Evolutionary conservation across 2,797 vertebrate species (phyloP).

Genomic region (Nasua narica): DNA sequence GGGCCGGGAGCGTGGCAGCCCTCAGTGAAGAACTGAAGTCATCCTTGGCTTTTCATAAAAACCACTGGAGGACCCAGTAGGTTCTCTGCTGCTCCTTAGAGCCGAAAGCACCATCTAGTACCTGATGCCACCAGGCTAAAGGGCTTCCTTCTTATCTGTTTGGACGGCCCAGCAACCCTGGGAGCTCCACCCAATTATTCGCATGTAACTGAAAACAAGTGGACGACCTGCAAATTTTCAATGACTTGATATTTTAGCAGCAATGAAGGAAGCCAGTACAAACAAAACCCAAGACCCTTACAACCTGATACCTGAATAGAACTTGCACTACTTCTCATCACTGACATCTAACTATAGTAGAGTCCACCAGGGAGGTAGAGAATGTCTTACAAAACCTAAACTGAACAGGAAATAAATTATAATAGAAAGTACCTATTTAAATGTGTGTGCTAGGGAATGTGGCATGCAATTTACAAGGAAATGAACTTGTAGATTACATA

Average conservation of each 20-base stretch:
- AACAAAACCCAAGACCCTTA: constrained; percentile 14
- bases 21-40: not conserved
- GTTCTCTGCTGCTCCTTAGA: not conserved
- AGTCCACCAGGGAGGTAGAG: not conserved
- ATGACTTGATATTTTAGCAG: not conserved
- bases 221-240: not conserved
- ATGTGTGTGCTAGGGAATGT: not conserved
- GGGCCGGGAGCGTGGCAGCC: not conserved
- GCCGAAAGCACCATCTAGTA: not conserved
- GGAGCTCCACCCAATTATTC: not conserved
- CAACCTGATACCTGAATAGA: not conserved
- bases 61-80: not conserved
- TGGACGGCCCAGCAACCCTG: not conserved
- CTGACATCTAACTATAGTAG: not conserved
- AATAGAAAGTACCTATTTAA: not conserved
- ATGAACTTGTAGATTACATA: not conserved
- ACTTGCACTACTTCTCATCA: not conserved
- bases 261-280: not conserved
- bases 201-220: not conserved
- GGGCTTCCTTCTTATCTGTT: not conserved
- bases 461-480: not conserved
- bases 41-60: constrained; percentile 4
- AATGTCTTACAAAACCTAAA: not conserved
- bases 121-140: not conserved
- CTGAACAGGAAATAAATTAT: not conserved